Conservation (phyloP, 1,140 invertebrate species). For the Helicorthomorpha holstii region DNA sequence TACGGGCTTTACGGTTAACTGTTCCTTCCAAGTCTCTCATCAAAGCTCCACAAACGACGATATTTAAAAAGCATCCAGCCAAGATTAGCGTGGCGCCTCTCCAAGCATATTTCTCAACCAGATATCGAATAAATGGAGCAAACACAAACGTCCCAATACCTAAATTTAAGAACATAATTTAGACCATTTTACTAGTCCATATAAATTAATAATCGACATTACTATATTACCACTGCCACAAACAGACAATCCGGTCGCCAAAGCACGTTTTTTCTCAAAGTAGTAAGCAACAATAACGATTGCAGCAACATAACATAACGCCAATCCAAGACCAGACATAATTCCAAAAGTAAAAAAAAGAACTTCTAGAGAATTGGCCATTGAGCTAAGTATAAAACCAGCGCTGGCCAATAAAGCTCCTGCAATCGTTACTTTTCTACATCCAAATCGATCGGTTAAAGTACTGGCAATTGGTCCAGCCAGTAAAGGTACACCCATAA, state of each 20-base stretch:
- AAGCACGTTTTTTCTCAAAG: conserved; percentile 76
- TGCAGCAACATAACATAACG: conserved; percentile 56
- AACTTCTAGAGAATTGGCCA: conserved; percentile 55
- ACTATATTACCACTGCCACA: too few species aligned
- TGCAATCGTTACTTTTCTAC: conserved; percentile 56
- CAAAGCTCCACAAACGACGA: conserved; percentile 66
- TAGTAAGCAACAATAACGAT: conserved; percentile 91
- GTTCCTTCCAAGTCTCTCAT: conserved; percentile 53
- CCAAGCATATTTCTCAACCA: conserved; percentile 66
- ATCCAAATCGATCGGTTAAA: conserved; percentile 71
- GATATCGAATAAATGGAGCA: conserved; percentile 59
- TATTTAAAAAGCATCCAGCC: conserved; percentile 66
- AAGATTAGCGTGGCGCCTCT: conserved; percentile 66
- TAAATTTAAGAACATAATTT: too few species aligned
- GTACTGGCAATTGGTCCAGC: conserved; percentile 77
- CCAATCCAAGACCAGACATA: conserved; percentile 67
- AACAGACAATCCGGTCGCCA: conserved; percentile 83
- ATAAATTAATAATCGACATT: too few species aligned
- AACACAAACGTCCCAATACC: conserved; percentile 67
- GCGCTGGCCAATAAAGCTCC: conserved; percentile 55
- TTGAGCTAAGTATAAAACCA: conserved; percentile 67
- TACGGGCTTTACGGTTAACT: conserved; percentile 14
- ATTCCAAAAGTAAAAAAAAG: conserved; percentile 72
- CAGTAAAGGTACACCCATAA: conserved; percentile 75
- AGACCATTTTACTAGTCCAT: conserved; percentile 49